phyloP scores from a whole-genome alignment of 2,888 invertebrate genomes.

The Cynaeus angustus region DNA sequence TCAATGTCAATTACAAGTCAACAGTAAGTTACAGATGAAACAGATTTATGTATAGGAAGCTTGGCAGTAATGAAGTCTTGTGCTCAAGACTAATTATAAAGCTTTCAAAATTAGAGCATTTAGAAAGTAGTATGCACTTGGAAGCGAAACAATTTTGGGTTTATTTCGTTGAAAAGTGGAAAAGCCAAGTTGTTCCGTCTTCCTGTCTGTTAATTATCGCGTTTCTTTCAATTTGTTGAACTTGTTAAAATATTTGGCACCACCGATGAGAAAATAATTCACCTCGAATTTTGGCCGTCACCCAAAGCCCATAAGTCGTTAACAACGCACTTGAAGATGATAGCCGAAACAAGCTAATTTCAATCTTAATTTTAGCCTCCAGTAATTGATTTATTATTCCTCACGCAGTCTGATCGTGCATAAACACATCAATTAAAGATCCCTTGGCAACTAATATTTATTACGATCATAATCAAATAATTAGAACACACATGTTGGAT shows the following conservation, averaged over 20 bases:
- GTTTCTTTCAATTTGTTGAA: background rate
- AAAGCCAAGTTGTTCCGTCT: background rate
- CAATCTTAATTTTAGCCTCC: too few relatives aligned
- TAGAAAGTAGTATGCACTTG: background rate
- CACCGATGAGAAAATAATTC: too few relatives aligned
- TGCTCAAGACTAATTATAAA: background rate
- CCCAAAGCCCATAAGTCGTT: background rate
- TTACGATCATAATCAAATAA: constrained; percentile 17
- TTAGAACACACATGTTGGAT: constrained; percentile 32
- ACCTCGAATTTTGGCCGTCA: background rate
- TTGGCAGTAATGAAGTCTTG: background rate
- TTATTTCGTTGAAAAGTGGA: background rate
- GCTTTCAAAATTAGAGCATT: background rate
- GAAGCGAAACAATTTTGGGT: background rate
- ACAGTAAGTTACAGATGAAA: background rate
- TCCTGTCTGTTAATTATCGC: background rate
- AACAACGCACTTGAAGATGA: background rate
- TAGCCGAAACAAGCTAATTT: background rate
- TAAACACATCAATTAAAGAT: constrained; percentile 35
- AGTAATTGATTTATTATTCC: constrained; percentile 13
- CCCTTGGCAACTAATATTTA: too few relatives aligned
- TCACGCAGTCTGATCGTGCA: background rate
- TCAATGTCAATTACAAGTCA: background rate
- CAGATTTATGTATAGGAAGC: background rate
- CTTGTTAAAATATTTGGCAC: too few relatives aligned